Percentiles rank a stretch among this genome's conserved stretches.
phyloP scores from a whole-genome alignment of 2,113 vertebrate genomes.

The Aptenodytes patagonicus region DNA sequence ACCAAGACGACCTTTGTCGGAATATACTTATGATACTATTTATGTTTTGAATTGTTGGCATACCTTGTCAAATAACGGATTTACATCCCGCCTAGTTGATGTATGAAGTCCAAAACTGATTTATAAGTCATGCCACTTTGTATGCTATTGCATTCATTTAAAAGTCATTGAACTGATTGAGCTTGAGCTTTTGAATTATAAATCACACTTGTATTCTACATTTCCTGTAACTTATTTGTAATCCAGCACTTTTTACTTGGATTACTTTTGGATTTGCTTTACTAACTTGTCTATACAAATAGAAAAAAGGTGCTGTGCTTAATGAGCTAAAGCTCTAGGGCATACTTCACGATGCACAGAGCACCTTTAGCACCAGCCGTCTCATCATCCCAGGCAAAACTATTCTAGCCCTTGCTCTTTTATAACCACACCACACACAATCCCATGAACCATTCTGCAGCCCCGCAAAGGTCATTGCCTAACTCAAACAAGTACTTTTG shows the following conservation, averaged over 20 bases:
- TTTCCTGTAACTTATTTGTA: not conserved
- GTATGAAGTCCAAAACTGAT: not conserved
- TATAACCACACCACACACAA: not conserved
- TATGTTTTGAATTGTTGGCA: not conserved
- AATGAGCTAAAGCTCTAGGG: not conserved
- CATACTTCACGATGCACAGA: fast-evolving
- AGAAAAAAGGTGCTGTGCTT: not conserved
- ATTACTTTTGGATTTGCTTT: not conserved
- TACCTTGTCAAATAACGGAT: not conserved
- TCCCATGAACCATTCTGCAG: not conserved
- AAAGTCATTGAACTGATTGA: not conserved
- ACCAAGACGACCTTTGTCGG: not conserved
- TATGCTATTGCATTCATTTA: not conserved
- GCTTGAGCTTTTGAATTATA: not conserved
- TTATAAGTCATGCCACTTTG: not conserved
- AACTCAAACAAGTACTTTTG: not conserved
- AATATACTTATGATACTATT: not conserved
- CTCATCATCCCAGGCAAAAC: not conserved
- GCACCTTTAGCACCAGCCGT: not conserved
- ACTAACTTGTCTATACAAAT: not conserved
- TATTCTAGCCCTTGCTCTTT: not conserved
- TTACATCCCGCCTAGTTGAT: not conserved
- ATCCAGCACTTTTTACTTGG: not conserved
- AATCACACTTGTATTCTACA: not conserved
- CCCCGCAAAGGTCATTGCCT: not conserved